phyloP scores from a whole-genome alignment of 2,888 invertebrate genomes.

The Pediacus dermestoides region DNA sequence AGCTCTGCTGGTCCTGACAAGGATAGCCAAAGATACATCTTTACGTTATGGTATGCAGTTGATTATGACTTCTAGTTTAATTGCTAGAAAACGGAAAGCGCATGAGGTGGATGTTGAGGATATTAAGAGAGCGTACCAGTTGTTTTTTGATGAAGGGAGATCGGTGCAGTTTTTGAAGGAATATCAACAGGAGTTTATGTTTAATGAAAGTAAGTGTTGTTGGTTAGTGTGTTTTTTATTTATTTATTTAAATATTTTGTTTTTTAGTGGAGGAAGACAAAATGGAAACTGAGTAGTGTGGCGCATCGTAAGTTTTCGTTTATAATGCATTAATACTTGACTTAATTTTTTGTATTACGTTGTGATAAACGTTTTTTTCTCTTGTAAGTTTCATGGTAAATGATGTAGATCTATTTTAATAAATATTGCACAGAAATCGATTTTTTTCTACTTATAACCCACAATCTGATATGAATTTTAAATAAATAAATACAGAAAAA shows the following conservation, averaged over 20 bases:
- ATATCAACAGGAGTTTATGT: slow-evolving; percentile 95
- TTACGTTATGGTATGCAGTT: slow-evolving; percentile 96
- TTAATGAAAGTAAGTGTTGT: slow-evolving; percentile 61
- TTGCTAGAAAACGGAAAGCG: slow-evolving; percentile 85
- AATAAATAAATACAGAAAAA: too few species aligned
- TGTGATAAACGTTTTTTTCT: too few species aligned
- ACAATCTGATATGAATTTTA: too few species aligned
- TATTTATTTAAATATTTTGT: slow-evolving; percentile 13
- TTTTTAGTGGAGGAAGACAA: slow-evolving; percentile 33
- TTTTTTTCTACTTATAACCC: too few species aligned
- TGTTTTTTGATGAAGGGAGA: slow-evolving; percentile 92
- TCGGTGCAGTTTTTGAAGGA: slow-evolving; percentile 92
- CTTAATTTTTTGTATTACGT: too few species aligned
- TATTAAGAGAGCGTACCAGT: slow-evolving; percentile 89
- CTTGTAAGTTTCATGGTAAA: too few species aligned
- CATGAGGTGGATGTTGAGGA: slow-evolving; percentile 83
- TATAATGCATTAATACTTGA: too few species aligned
- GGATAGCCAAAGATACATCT: slow-evolving; percentile 90
- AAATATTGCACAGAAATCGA: too few species aligned
- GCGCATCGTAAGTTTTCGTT: too few species aligned
- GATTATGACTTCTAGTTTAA: slow-evolving; percentile 92
- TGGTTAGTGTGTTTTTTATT: slow-evolving; percentile 5
- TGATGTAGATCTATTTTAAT: too few species aligned
- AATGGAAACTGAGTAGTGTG: slow-evolving; percentile 28
- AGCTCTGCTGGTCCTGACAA: slow-evolving; percentile 85